These are phyloP conservation scores for Spinus pinus DNA, from an alignment of 2,797 vertebrate genomes.

Conservation along the genomic window DNA sequence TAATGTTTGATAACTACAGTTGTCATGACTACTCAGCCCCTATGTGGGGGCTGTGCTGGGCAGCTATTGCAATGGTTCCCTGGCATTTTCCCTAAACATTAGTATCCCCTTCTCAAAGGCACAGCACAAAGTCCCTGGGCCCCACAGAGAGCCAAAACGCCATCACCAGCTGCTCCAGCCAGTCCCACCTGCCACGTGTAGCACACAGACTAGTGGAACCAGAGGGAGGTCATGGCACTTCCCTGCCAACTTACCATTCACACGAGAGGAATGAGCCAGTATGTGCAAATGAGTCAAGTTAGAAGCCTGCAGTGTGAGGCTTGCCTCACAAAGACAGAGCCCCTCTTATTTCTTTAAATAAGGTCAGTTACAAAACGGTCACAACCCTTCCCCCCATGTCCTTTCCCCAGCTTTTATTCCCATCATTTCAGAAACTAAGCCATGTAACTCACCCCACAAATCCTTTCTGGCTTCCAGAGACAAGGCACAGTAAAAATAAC, in stretches of 20 bases:
- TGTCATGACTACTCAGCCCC: conserved; percentile 14
- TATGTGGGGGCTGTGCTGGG: not conserved
- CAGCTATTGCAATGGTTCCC: not conserved
- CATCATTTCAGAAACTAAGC: not conserved
- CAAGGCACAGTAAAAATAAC: not conserved
- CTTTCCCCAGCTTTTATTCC: not conserved
- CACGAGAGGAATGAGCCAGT: not conserved
- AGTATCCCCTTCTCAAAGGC: not conserved
- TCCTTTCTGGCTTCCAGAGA: not conserved
- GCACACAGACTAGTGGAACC: not conserved
- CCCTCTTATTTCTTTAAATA: not conserved
- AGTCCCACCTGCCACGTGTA: not conserved
- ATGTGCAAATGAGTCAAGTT: not conserved
- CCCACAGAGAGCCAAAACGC: not conserved
- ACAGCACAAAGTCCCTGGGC: not conserved
- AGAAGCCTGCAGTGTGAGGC: not conserved
- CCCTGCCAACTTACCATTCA: not conserved
- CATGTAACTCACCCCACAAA: not conserved
- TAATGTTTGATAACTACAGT: not conserved
- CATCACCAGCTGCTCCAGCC: not conserved
- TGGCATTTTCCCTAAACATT: not conserved
- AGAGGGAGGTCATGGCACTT: not conserved
- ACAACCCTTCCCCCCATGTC: not conserved
- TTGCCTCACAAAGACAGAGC: not conserved
- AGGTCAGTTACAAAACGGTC: not conserved